Conservation (phyloP, 2,888 invertebrate genomes). For the Hetaerina titia region DNA sequence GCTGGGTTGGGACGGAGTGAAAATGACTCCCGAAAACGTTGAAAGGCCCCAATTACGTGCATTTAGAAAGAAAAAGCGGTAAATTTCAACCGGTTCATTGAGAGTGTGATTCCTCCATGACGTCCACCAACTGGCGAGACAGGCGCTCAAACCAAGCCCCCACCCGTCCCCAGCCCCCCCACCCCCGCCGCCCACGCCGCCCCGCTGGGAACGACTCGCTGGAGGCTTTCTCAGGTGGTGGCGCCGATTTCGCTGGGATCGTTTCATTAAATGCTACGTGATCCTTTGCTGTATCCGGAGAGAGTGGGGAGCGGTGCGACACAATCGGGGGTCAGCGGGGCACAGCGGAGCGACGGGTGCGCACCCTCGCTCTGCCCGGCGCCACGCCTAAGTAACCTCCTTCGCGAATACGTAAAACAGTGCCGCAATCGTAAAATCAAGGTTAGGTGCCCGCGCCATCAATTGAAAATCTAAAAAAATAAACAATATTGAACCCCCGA, state of each 20-base stretch:
- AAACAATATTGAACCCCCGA: no score
- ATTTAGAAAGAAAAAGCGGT: background rate
- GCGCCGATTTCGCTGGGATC: background rate
- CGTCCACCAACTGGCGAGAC: background rate
- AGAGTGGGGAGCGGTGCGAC: background rate
- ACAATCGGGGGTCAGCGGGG: background rate
- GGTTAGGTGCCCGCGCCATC: no score
- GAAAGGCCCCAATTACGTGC: background rate
- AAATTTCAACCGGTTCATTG: background rate
- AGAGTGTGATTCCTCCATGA: background rate
- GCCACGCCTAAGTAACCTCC: no score
- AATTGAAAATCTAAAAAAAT: no score
- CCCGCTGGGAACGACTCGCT: background rate
- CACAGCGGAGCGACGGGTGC: background rate
- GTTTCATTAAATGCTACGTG: constrained; percentile 21
- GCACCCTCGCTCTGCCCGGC: no score
- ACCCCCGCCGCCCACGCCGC: background rate
- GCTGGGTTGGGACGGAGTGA: background rate
- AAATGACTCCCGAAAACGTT: background rate
- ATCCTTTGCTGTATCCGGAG: background rate
- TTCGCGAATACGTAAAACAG: no score
- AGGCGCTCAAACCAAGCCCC: background rate
- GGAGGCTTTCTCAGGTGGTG: background rate
- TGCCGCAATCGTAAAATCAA: no score
- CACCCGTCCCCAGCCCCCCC: background rate